Base-by-base conservation (phyloP, 2,797 vertebrate genomes). In the Enteromius paludinosus region DNA sequence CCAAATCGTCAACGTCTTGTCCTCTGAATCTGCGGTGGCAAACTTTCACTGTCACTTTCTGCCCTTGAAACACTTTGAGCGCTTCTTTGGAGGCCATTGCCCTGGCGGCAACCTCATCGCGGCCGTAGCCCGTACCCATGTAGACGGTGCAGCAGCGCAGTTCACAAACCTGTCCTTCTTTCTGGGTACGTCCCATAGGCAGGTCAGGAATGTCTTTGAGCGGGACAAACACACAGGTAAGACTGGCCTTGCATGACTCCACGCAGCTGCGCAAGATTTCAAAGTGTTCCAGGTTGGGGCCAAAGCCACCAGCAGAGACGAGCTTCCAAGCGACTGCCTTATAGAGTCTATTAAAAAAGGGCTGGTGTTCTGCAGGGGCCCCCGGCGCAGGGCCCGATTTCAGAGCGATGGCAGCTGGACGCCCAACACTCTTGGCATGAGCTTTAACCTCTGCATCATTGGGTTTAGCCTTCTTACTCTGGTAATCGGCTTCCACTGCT, bases 321-420 rank as follows among this genome's bases (percentile, higher is more conserved):
- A 99, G 85, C 89, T 98, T 99, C 98, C 98, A 99, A 0, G 97
- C 97, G 87, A 99, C 97, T 0, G 97, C 95, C 92, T 99, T 99
- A 92, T 99, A 99, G 4, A 99, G 95, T 90, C 97, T 97, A 87
- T 98, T 99, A 90, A 98, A 98, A 91, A 99, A 98, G 62, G 97
- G 94, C 0, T 99, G 98, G 79, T 96, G 96, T 85, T 97, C 95
- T 25, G 96, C 96, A 0, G 96, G 92, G 2, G 94, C 94, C 84
- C 94, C 93, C 0, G 92, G 89, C 0, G 71, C 59, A 8, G 93
- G 94, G 10, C 93, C 93, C 0, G 83, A 87, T 82, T 95, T 95
- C 83, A 91, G 88, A 65, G 68, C 9, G 20, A 43, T 64, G 45
- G 76, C 62, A 11, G 1, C 45, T 3, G 86, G 20, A 80, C 87